These are phyloP conservation scores for Metacarcinus magister DNA, from an alignment of 2,888 invertebrate genomes.

Conservation along the genomic window DNA sequence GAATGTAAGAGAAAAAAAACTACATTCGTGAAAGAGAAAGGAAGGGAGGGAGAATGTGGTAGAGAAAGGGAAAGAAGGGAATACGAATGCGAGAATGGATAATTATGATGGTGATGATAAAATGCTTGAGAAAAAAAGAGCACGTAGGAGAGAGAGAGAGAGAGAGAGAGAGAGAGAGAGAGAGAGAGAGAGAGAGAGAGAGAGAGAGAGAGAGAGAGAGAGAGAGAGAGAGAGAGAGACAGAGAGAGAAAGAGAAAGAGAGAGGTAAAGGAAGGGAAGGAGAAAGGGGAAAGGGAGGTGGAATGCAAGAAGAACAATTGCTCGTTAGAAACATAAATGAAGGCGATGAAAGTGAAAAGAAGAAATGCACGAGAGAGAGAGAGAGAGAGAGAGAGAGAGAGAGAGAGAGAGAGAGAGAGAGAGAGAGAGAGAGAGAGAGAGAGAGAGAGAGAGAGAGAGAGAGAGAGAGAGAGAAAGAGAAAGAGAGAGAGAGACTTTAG, in stretches of 20 bases:
- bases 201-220: background rate
- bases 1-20: background rate
- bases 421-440: no score
- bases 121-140: no score
- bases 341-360: background rate
- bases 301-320: conserved; percentile 3
- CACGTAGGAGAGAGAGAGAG: background rate
- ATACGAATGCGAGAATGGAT: background rate
- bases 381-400: no score
- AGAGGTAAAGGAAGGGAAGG: no score
- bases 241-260: no score
- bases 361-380: no score
- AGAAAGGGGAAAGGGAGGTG: background rate
- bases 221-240: no score
- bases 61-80: conserved; percentile 26
- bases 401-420: background rate
- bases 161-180: background rate
- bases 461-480: no score
- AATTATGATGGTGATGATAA: no score
- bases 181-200: no score
- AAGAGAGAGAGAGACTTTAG: no score
- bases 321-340: background rate
- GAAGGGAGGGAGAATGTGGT: background rate
- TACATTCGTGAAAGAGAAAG: background rate
- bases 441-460: no score